A percentile compares a stretch with the other conserved stretches of the same genome.
These are phyloP conservation scores for Macaca mulatta DNA, from an alignment of 2,113 vertebrate species.

Conservation along the genomic window DNA sequence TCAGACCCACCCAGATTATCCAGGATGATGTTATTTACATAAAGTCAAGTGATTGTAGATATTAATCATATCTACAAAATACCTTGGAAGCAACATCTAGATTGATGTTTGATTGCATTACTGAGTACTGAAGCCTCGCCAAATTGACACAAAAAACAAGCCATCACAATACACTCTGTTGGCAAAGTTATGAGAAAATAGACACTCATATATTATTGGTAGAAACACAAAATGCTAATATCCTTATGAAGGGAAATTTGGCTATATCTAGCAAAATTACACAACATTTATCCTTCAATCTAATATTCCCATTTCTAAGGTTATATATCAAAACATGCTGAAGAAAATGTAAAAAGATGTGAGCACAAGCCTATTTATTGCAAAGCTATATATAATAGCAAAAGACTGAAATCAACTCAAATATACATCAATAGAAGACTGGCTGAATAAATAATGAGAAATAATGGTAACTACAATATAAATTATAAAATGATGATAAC, in stretches of 20 bases:
- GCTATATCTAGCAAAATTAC: not conserved
- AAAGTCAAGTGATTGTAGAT: not conserved
- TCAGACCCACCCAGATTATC: not conserved
- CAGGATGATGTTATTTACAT: not conserved
- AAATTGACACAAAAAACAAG: not conserved
- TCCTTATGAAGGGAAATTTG: not conserved
- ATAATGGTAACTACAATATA: not conserved
- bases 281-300: not conserved
- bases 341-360: not conserved
- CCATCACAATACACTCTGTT: not conserved
- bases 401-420: not conserved
- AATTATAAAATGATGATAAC: not conserved
- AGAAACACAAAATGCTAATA: not conserved
- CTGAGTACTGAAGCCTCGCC: not conserved
- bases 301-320: not conserved
- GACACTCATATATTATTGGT: not conserved
- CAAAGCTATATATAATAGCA: not conserved
- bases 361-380: not conserved
- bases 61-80: not conserved
- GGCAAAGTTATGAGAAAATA: not conserved
- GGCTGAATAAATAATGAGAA: not conserved
- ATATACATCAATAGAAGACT: not conserved
- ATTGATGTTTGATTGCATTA: too few species aligned
- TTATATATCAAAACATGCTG: not conserved
- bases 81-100: not conserved